A percentile compares a stretch with the other conserved stretches of the same genome.
phyloP scores from a whole-genome alignment of 2,888 invertebrate species.

The Tuberolachnus salignus region DNA sequence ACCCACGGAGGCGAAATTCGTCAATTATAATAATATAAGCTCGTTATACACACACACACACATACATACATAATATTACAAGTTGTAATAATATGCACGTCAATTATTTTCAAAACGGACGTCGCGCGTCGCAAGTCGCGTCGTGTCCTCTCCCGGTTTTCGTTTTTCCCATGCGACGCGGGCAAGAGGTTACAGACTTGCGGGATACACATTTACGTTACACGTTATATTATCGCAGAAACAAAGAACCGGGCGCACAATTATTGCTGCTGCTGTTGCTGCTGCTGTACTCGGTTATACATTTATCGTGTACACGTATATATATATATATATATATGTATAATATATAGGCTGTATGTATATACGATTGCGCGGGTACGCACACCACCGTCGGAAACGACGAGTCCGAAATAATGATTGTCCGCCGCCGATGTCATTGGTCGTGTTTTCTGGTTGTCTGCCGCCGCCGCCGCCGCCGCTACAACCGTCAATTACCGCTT shows the following conservation, averaged over 20 bases:
- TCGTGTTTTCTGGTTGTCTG: conserved; percentile 30
- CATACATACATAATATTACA: neutral
- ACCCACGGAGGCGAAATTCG: conserved; percentile 29
- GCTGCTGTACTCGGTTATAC: too few relatives aligned
- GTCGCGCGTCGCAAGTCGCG: conserved; percentile 27
- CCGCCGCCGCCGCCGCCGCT: conserved; percentile 22
- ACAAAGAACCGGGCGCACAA: conserved; percentile 51
- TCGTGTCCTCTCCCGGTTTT: conserved; percentile 25
- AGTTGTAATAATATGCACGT: conserved; percentile 25
- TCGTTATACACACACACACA: too few relatives aligned
- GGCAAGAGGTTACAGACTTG: too few relatives aligned
- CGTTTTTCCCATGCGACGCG: conserved; percentile 37
- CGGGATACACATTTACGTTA: neutral
- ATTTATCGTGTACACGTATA: neutral
- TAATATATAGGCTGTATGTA: neutral
- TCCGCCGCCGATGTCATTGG: conserved; percentile 52
- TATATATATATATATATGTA: neutral
- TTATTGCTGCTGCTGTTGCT: neutral
- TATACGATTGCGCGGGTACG: too few relatives aligned
- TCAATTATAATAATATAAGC: too few relatives aligned
- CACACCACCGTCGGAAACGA: conserved; percentile 18
- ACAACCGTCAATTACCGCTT: conserved; percentile 55
- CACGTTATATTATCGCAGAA: conserved; percentile 3
- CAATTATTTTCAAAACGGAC: conserved; percentile 51
- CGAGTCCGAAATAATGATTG: conserved; percentile 54